Evolutionary conservation across 37 sponge, comb jelly and placozoan genomes (phyloP), one percentile per base, ranked within the genome.

Genomic region (Axinella damicornis): DNA sequence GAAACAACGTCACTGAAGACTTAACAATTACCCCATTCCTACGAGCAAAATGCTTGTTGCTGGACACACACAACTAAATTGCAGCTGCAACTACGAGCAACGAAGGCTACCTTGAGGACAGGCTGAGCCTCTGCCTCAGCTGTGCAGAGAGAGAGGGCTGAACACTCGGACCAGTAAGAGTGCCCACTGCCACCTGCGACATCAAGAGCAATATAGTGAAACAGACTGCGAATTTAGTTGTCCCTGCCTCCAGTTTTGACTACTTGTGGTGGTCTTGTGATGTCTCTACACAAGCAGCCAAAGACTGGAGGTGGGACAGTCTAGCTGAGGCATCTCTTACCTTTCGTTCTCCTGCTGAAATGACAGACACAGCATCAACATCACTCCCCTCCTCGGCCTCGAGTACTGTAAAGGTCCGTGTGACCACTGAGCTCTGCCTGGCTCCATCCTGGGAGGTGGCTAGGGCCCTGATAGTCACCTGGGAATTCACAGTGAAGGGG

Each of bases 351-450:
- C 71, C 83, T 9, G 4, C 46, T 46, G 46, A 46, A 46, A 9
- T 46, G 46, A 46, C 9, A 9, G 46, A 46, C 9, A 9, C 9
- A 9, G 46, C 9, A 20, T 30, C 14, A 27, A 39, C 52, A 0
- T 57, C 83, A 16, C 73, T 38, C 25, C 27, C 69, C 34, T 15
- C 40, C 59, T 71, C 79, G 37, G 73, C 77, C 31, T 81, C 62
- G 12, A 38, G 55, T 16, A 88, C 89, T 17, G 35, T 67, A 55
- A 90, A 90, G 21, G 74, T 90, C 65, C 57, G 84, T 27, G 91
- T 85, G 13, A 85, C 85, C 57, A 90, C 91, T n/a, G 66, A 74
- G 75, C 91, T 90, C 55, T 90, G 74, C 31, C 67, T 79, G 21
- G 69, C 57, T 1, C 65, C 74, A 78, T 90, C 91, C 53, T 20